Conservation (phyloP, 2,113 vertebrate genomes). For the Suricata suricatta region DNA sequence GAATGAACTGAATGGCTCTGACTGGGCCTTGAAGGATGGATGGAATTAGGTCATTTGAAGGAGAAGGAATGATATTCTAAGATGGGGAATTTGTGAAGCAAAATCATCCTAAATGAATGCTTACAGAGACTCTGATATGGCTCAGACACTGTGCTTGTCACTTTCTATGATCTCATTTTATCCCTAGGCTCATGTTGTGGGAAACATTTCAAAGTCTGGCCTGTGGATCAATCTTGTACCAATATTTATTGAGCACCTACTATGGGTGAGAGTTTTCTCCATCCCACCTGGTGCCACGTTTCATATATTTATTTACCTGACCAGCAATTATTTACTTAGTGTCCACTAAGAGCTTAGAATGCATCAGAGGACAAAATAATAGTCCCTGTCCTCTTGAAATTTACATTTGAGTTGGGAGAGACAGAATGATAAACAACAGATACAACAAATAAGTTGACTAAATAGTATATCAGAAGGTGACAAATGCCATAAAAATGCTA, state of each 20-base stretch:
- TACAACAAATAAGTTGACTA: background rate
- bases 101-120: background rate
- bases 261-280: background rate
- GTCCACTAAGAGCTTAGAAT: background rate
- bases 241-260: background rate
- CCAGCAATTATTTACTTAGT: background rate
- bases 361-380: background rate
- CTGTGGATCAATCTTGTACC: background rate
- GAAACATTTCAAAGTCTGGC: background rate
- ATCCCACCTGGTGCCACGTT: background rate
- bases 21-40: background rate
- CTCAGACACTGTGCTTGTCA: background rate
- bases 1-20: background rate
- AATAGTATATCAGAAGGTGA: background rate
- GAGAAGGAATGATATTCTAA: background rate
- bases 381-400: background rate
- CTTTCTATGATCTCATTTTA: background rate
- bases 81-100: background rate
- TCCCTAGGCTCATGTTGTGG: background rate
- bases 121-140: background rate
- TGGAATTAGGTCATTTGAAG: background rate
- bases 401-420: background rate
- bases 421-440: background rate
- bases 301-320: background rate
- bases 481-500: background rate